Conservation (phyloP, 2,113 vertebrate genomes). For the Rhineura floridana region DNA sequence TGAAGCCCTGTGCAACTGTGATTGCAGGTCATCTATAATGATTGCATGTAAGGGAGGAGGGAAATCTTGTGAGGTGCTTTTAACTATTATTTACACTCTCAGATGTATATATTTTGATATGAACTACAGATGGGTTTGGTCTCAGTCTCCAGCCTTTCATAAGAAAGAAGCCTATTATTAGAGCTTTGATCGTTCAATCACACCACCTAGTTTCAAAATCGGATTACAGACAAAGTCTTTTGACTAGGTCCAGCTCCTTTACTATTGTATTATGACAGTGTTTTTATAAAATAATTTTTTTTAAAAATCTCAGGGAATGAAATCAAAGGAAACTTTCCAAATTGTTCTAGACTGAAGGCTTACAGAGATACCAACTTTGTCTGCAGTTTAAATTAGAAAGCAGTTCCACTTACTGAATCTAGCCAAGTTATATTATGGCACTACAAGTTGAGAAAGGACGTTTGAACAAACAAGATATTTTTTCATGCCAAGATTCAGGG, state of each 20-base stretch:
- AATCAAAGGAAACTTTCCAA: constrained; percentile 64
- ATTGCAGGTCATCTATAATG: constrained; percentile 9
- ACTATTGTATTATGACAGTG: constrained; percentile 35
- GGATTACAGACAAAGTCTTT: constrained; percentile 46
- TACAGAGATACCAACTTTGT: constrained; percentile 32
- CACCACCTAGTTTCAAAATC: constrained; percentile 49
- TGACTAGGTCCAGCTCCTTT: constrained; percentile 34
- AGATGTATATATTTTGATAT: constrained; percentile 4
- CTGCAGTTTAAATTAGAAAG: constrained; percentile 40
- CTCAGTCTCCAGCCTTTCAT: background rate
- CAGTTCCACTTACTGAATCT: constrained; percentile 25
- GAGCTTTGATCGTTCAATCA: constrained; percentile 49
- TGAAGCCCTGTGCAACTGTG: constrained; percentile 30
- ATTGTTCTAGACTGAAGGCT: constrained; percentile 51
- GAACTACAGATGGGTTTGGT: background rate
- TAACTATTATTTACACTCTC: background rate
- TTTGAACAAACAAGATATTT: background rate
- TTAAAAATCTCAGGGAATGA: constrained; percentile 41
- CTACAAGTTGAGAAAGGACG: background rate
- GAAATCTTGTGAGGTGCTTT: constrained; percentile 14
- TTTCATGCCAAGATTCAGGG: background rate
- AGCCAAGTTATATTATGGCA: background rate
- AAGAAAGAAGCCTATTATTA: constrained; percentile 1
- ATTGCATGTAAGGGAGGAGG: background rate
- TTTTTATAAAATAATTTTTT: constrained; percentile 37